Evolutionary conservation across 2,113 vertebrate genomes (phyloP), one percentile per base, ranked within the genome.

Genomic region (Poicephalus meyeri): DNA sequence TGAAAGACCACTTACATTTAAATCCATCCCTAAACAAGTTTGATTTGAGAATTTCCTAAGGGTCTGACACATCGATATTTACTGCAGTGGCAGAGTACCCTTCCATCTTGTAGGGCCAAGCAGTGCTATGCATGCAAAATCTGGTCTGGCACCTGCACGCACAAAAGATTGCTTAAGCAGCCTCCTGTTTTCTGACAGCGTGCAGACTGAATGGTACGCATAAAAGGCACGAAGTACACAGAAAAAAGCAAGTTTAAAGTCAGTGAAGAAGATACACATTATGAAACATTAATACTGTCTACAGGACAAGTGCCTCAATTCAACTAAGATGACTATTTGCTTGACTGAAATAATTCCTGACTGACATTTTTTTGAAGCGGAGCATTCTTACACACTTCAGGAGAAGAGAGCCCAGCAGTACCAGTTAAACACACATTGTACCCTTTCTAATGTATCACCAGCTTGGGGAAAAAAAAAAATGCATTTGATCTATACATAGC

Each of bases 391-490:
- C 20, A 29, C 49, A 20, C 39, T 29, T 7, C 73, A 95, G 95
- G 64, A 68, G 41, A 80, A 79, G 71, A 60, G 73, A 93, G 74
- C 76, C 92, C 90, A 96, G 95, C 95, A 89, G 94, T 94, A 94
- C 96, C 94, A 98, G 97, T 94, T 94, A 96, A 96, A 97, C 70
- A 95, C 46, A 88, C 94, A 92, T 47, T 70, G 96, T 52, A 97
- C n/a, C 94, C 70, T 92, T 95, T 96, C 93, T 93, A 4, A 95
- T 6, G 41, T 11, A 52, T 56, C 89, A 82, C 5, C 79, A 97
- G 93, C 85, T 23, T 72, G 11, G 39, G 10, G n/a, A 39, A 65
- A 70, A 55, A 86, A 53, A 89, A 76, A 74, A 52, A 37, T 12
- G 80, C 65, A 72, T 31, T 52, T 44, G 80, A 84, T 96, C 95